Evolutionary conservation across 2,113 vertebrate species (phyloP).

Genomic region (Pelecanus crispus): DNA sequence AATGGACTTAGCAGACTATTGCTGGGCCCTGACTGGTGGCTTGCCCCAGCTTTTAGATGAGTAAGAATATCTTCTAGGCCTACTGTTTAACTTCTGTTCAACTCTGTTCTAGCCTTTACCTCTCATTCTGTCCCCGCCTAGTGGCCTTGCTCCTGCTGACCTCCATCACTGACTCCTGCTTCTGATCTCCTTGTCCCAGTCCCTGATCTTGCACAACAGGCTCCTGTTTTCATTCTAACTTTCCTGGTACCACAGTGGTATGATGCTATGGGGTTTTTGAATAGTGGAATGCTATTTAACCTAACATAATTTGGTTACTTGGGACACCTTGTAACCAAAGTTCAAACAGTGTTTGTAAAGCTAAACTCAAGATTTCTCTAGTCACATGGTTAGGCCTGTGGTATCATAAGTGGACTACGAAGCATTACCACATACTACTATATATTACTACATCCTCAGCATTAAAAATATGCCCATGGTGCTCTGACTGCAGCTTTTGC

Average conservation of each 20-base stretch:
- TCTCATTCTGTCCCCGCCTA: neutral
- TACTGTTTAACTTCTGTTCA: neutral
- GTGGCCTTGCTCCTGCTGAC: neutral
- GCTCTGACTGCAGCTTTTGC: neutral
- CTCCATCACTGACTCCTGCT: neutral
- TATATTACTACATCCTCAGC: neutral
- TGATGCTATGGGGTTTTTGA: neutral
- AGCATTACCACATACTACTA: neutral
- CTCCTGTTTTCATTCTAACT: neutral
- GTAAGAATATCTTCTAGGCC: neutral
- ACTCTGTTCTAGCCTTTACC: neutral
- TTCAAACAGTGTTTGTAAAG: neutral
- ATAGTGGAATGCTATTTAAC: neutral
- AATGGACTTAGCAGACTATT: neutral
- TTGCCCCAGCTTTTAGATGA: neutral
- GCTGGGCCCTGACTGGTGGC: neutral
- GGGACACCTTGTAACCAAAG: neutral
- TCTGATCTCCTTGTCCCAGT: neutral
- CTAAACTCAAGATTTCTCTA: neutral
- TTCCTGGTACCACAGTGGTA: neutral
- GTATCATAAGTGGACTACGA: neutral
- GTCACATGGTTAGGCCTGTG: neutral
- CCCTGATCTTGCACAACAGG: neutral
- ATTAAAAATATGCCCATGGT: neutral
- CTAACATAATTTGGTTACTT: neutral